Evolutionary conservation across 2,797 vertebrate species (phyloP).

Genomic region (Xenopus petersii): DNA sequence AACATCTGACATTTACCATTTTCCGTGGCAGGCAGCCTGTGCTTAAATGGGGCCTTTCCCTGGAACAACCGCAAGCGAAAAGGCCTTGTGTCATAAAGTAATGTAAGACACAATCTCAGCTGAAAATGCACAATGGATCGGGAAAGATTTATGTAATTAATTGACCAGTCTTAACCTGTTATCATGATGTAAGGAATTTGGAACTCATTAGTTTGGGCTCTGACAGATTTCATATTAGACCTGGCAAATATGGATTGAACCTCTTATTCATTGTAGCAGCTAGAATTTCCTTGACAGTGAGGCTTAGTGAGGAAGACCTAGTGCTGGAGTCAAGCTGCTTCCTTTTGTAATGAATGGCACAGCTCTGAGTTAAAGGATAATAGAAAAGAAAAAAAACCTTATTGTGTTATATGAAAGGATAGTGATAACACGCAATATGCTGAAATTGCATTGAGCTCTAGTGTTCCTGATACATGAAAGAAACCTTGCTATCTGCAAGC

Average conservation of each 20-base stretch:
- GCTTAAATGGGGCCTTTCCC: conserved; percentile 58
- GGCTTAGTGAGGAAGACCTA: conserved; percentile 80
- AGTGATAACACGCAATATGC: conserved; percentile 25
- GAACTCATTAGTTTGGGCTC: conserved; percentile 82
- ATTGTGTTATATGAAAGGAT: conserved; percentile 25
- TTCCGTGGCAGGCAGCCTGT: conserved; percentile 59
- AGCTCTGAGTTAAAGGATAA: conserved; percentile 69
- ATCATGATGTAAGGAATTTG: conserved; percentile 84
- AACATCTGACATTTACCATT: conserved; percentile 59
- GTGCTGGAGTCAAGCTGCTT: conserved; percentile 73
- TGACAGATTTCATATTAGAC: conserved; percentile 85
- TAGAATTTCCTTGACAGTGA: conserved; percentile 78
- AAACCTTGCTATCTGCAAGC: conserved; percentile 51
- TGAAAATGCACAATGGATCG: conserved; percentile 72
- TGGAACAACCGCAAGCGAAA: conserved; percentile 62
- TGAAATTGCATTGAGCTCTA: conserved; percentile 24
- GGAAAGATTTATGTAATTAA: conserved; percentile 84
- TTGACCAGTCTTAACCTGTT: conserved; percentile 86
- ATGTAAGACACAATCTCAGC: conserved; percentile 74
- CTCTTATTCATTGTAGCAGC: conserved; percentile 78
- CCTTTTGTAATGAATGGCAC: conserved; percentile 71
- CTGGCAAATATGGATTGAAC: conserved; percentile 83
- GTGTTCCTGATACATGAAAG: conserved; percentile 50
- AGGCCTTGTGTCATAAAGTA: conserved; percentile 68
- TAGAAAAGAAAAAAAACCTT: conserved; percentile 51